Percentiles rank a stretch among this genome's conserved stretches.
Evolutionary conservation across 2,113 vertebrate genomes (phyloP).

Genomic region (Sphaerodactylus townsendi): DNA sequence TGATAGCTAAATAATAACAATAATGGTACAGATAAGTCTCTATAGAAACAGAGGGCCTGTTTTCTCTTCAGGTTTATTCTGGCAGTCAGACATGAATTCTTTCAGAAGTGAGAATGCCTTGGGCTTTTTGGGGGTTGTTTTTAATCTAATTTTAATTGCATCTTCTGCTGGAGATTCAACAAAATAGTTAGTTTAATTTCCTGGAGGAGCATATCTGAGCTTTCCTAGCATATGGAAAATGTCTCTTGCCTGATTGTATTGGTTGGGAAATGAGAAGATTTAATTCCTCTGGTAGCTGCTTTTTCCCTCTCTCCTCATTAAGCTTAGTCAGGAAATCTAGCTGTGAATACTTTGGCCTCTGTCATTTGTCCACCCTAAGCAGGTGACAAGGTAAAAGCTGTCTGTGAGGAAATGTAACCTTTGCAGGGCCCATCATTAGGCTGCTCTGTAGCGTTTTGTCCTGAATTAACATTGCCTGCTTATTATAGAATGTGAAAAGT

Average conservation of each 20-base stretch:
- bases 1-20: neutral
- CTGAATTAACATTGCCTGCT: neutral
- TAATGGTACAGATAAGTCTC: neutral
- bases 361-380: neutral
- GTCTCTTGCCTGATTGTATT: neutral
- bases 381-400: neutral
- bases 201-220: constrained; percentile 17
- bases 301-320: constrained; percentile 1
- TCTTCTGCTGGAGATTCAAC: constrained; percentile 21
- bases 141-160: constrained; percentile 51
- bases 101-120: neutral
- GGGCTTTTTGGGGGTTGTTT: constrained; percentile 6
- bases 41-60: neutral
- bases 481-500: neutral
- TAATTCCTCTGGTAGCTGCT: neutral
- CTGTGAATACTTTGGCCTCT: neutral
- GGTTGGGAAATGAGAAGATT: constrained; percentile 22
- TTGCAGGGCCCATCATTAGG: constrained; percentile 3
- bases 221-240: neutral
- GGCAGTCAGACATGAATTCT: neutral
- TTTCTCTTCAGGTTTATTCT: neutral
- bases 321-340: constrained; percentile 16
- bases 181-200: constrained; percentile 55
- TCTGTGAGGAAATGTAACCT: neutral
- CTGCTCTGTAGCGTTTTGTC: neutral